Conservation (phyloP, 2,113 vertebrate species). For the Callipepla squamata region DNA sequence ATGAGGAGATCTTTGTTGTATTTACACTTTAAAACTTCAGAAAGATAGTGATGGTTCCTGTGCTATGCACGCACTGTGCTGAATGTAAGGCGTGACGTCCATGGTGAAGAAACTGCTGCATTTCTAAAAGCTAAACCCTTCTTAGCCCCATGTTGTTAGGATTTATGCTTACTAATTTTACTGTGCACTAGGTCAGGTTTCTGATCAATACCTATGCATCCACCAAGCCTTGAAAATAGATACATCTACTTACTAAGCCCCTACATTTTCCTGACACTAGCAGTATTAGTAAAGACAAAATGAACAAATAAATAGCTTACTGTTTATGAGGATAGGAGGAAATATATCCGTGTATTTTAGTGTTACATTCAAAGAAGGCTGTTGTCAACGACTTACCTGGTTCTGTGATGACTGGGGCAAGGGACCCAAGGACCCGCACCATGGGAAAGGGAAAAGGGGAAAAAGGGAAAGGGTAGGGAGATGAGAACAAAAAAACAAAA, state of each 20-base stretch:
- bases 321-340: background rate
- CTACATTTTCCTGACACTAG: background rate
- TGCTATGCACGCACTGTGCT: background rate
- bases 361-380: background rate
- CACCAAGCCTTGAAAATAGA: background rate
- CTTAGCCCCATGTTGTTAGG: background rate
- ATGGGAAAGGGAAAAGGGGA: too few species aligned
- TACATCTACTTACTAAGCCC: background rate
- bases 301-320: background rate
- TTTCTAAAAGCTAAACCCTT: background rate
- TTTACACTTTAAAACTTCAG: background rate
- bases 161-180: background rate
- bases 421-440: too few species aligned
- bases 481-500: too few species aligned
- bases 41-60: background rate
- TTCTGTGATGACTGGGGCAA: too few species aligned
- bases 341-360: background rate
- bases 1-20: background rate
- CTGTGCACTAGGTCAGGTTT: background rate
- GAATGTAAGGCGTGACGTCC: background rate
- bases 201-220: background rate
- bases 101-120: background rate
- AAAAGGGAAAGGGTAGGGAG: too few species aligned
- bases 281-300: background rate
- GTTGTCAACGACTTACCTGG: too few species aligned